Conservation (phyloP, 2,797 vertebrate species). For the Phrynocephalus forsythii region DNA sequence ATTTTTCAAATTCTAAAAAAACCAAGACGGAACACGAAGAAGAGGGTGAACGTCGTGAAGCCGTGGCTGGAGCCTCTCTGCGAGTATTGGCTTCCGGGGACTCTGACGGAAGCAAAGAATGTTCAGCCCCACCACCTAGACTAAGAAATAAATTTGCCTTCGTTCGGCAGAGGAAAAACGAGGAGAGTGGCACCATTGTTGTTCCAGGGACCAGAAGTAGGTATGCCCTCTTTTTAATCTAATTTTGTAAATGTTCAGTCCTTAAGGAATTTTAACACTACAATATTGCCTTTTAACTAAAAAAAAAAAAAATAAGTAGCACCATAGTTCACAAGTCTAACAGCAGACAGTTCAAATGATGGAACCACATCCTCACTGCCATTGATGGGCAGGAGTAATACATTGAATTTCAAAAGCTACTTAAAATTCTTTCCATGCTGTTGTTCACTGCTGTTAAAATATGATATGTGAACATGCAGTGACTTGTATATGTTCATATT, state of each 20-base stretch:
- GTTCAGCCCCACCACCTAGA: constrained; percentile 42
- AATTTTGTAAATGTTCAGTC: not conserved
- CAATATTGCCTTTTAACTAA: not conserved
- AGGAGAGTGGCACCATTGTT: constrained; percentile 73
- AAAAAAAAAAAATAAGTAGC: not conserved
- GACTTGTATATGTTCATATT: not conserved
- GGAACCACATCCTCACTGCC: not conserved
- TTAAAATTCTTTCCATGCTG: not conserved
- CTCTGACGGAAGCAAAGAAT: constrained; percentile 35
- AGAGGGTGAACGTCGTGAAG: constrained; percentile 33
- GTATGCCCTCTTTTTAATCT: constrained; percentile 70
- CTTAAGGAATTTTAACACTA: not conserved
- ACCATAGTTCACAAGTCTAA: not conserved
- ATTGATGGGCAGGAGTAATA: not conserved
- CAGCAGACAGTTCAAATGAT: not conserved
- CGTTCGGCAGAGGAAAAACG: constrained; percentile 86
- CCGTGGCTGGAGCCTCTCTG: constrained; percentile 20
- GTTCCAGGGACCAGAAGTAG: constrained; percentile 87
- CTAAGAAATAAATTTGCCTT: constrained; percentile 88
- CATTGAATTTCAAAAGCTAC: not conserved
- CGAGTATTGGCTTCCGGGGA: constrained; percentile 32
- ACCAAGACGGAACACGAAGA: constrained; percentile 66
- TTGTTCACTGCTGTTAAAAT: not conserved
- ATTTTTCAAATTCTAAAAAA: constrained; percentile 84
- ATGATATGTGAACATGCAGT: not conserved